phyloP scores from a whole-genome alignment of 1,140 invertebrate species.

The Telenomus remus region DNA sequence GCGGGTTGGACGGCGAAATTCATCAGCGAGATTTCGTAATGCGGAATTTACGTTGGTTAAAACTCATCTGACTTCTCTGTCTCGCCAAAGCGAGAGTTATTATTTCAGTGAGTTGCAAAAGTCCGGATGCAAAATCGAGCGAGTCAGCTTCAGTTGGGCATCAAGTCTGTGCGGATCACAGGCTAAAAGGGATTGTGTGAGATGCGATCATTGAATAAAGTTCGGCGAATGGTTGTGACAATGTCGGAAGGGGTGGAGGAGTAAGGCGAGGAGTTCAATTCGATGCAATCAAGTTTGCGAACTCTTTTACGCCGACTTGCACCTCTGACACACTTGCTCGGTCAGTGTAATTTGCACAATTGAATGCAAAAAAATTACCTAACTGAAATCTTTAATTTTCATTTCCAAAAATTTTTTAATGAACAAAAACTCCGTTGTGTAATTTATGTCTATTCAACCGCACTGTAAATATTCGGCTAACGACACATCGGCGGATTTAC shows the following conservation, averaged over 20 bases:
- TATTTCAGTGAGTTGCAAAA: constrained; percentile 5
- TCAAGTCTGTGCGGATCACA: constrained; percentile 11
- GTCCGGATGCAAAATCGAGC: constrained; percentile 14
- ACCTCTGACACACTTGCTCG: constrained; percentile 37
- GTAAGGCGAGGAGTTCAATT: neutral
- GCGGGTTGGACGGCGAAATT: neutral
- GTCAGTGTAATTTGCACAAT: neutral
- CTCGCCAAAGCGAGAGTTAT: constrained; percentile 1
- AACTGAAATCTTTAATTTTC: too few species aligned
- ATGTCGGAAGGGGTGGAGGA: neutral
- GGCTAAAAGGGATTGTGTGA: neutral
- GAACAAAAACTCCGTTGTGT: neutral
- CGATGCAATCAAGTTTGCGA: constrained; percentile 4
- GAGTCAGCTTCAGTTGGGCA: constrained; percentile 18
- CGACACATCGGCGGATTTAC: constrained; percentile 12
- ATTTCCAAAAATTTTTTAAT: too few species aligned
- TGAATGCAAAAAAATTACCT: too few species aligned
- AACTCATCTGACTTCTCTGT: neutral
- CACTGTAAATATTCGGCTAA: constrained; percentile 22
- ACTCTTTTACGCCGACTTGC: constrained; percentile 19
- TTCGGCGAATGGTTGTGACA: constrained; percentile 21
- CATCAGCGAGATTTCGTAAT: constrained; percentile 1
- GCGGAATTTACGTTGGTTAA: constrained; percentile 6
- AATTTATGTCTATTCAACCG: constrained; percentile 29
- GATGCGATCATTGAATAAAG: constrained; percentile 18